phyloP scores from a whole-genome alignment of 2,888 invertebrate species.

The Odontocolon sp. region DNA sequence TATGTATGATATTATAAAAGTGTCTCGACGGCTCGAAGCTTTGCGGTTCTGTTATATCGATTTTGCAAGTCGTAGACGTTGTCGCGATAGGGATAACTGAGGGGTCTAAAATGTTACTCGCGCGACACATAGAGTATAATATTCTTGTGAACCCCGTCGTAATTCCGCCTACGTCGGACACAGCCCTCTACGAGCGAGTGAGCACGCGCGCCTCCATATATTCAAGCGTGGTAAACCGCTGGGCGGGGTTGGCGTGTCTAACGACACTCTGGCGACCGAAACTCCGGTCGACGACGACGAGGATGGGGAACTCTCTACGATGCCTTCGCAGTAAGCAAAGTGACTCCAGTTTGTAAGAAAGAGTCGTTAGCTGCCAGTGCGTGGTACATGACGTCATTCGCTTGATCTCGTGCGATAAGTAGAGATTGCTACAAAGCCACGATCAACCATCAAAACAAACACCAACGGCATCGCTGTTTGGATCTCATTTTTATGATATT shows the following conservation, averaged over 20 bases:
- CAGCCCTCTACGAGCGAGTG: conserved; percentile 38
- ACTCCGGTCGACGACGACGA: conserved; percentile 45
- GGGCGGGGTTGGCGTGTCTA: conserved; percentile 71
- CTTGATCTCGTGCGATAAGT: conserved; percentile 15
- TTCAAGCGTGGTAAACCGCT: conserved; percentile 59
- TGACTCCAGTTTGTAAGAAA: conserved; percentile 27
- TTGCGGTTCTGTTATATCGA: conserved; percentile 10
- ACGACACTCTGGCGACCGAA: conserved; percentile 69
- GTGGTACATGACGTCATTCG: background rate
- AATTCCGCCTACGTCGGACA: conserved; percentile 47
- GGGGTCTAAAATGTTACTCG: conserved; percentile 3
- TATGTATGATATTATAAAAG: background rate
- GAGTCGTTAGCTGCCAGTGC: conserved; percentile 35
- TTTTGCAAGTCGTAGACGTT: background rate
- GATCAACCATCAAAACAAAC: conserved; percentile 17
- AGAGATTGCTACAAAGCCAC: background rate
- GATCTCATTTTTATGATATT: conserved; percentile 16
- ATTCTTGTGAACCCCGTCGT: conserved; percentile 46
- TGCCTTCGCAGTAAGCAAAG: conserved; percentile 15
- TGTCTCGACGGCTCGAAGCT: background rate
- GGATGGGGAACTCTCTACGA: background rate
- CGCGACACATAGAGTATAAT: conserved; percentile 24
- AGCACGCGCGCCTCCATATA: conserved; percentile 31
- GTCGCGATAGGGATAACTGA: background rate
- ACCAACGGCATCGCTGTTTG: background rate